These are phyloP conservation scores for Gari tellinella DNA, from an alignment of 2,888 invertebrate genomes.

Conservation along the genomic window DNA sequence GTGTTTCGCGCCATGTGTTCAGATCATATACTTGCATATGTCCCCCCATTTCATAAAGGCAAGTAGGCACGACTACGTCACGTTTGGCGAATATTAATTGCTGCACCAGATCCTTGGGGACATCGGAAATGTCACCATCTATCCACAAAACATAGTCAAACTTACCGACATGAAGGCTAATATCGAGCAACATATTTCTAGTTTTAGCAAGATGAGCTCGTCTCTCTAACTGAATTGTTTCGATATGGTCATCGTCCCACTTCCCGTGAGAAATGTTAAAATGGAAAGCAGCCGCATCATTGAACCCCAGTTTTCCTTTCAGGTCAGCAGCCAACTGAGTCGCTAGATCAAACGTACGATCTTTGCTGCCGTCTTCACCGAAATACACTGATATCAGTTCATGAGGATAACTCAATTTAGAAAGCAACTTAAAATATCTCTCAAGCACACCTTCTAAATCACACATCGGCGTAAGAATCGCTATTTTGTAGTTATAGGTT, in stretches of 20 bases:
- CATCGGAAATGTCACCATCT: conserved; percentile 75
- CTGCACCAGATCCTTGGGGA: conserved; percentile 77
- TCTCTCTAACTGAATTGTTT: conserved; percentile 66
- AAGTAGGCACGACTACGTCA: conserved; percentile 75
- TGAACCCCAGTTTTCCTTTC: conserved; percentile 62
- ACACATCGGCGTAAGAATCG: conserved; percentile 79
- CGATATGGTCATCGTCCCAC: conserved; percentile 69
- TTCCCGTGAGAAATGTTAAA: conserved; percentile 67
- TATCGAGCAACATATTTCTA: conserved; percentile 72
- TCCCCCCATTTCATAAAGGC: conserved; percentile 66
- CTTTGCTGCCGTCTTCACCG: conserved; percentile 80
- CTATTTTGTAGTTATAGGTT: conserved; percentile 60
- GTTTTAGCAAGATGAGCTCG: conserved; percentile 77
- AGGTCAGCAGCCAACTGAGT: conserved; percentile 62
- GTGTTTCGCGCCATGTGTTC: conserved; percentile 81
- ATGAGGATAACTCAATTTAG: conserved; percentile 76
- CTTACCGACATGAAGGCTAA: conserved; percentile 57
- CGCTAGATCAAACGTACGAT: conserved; percentile 71
- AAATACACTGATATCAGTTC: conserved; percentile 76
- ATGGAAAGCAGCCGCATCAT: conserved; percentile 66
- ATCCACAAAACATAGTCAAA: conserved; percentile 80
- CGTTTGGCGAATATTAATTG: conserved; percentile 73
- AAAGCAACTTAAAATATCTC: too few species aligned
- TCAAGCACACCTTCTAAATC: too few species aligned
- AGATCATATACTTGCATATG: conserved; percentile 71